These are phyloP conservation scores for Ichneumon xanthorius DNA, from an alignment of 2,888 invertebrate genomes.

Conservation along the genomic window DNA sequence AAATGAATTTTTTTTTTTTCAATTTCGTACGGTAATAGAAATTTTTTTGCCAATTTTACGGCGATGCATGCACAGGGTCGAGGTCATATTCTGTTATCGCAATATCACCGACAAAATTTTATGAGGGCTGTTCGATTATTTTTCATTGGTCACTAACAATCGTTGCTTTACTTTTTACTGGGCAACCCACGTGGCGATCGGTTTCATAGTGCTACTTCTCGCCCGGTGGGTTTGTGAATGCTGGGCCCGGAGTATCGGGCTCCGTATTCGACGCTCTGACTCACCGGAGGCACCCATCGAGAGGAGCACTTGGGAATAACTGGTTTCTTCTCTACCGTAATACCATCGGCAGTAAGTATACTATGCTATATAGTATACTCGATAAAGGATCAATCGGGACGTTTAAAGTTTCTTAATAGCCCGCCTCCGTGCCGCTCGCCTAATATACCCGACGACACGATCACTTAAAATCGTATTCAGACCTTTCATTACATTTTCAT, in stretches of 20 bases:
- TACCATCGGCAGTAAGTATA: constrained; percentile 44
- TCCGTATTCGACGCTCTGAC: constrained; percentile 52
- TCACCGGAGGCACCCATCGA: constrained; percentile 55
- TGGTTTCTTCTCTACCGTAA: constrained; percentile 62
- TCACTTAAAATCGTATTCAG: constrained; percentile 59
- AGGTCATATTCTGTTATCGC: neutral
- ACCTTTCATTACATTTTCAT: constrained; percentile 55
- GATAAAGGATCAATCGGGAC: constrained; percentile 68
- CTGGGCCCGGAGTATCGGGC: constrained; percentile 29
- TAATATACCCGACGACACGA: constrained; percentile 60
- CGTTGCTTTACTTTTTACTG: neutral
- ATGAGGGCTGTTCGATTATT: neutral
- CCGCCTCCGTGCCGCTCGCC: constrained; percentile 68
- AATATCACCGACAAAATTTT: neutral
- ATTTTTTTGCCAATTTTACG: neutral
- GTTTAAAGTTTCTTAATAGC: constrained; percentile 71
- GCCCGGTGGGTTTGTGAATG: constrained; percentile 26
- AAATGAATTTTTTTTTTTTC: neutral
- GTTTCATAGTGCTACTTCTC: constrained; percentile 32
- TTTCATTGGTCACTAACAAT: neutral
- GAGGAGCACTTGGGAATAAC: constrained; percentile 54
- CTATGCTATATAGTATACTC: constrained; percentile 46
- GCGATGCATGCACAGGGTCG: neutral
- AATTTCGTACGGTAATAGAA: neutral
- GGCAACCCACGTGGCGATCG: constrained; percentile 11